Conservation (phyloP, 2,113 vertebrate genomes). For the Pterophyllum scalare region DNA sequence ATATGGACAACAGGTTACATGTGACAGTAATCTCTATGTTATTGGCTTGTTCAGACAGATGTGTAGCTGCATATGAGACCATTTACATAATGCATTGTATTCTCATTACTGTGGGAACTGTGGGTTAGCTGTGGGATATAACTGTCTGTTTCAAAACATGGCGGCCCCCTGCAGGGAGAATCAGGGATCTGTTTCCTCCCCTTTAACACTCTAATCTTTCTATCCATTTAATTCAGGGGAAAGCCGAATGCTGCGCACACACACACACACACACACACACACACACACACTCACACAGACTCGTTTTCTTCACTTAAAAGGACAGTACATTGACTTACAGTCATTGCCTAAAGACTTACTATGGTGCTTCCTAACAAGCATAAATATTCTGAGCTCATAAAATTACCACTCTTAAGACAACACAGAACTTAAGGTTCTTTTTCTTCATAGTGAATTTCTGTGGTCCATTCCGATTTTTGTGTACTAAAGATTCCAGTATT, state of each 20-base stretch:
- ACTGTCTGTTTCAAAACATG: constrained; percentile 1
- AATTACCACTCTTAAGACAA: background rate
- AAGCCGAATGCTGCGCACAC: background rate
- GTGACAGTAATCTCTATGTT: background rate
- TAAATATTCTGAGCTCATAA: background rate
- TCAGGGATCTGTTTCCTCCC: constrained; percentile 4
- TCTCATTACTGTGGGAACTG: background rate
- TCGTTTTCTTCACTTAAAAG: background rate
- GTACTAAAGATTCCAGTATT: background rate
- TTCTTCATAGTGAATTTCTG: background rate
- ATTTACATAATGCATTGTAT: background rate
- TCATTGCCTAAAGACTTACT: background rate
- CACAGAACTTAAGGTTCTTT: background rate
- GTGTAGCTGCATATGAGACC: background rate
- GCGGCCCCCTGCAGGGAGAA: constrained; percentile 22
- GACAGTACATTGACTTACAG: background rate
- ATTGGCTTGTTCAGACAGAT: background rate
- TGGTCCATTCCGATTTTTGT: background rate
- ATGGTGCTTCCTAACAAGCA: background rate
- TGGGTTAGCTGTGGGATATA: background rate
- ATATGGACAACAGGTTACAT: background rate
- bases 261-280: background rate
- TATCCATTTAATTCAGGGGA: constrained; percentile 18
- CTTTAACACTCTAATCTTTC: constrained; percentile 11
- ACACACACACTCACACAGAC: background rate